phyloP scores from a whole-genome alignment of 1,140 invertebrate species.

The Phortica variegata region DNA sequence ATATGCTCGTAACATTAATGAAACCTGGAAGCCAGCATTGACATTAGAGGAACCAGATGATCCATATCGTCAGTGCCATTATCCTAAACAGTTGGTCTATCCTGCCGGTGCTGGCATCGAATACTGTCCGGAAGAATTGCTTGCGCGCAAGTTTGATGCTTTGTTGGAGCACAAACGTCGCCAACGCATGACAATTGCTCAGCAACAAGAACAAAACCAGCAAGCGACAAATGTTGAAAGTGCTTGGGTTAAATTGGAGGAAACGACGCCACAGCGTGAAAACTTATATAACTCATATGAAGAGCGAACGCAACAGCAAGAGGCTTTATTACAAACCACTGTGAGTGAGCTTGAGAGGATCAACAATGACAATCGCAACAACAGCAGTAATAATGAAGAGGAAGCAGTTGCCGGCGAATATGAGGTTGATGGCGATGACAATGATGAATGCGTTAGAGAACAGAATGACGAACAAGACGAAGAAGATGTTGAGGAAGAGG shows the following conservation, averaged over 20 bases:
- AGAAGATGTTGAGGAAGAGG: constrained; percentile 17
- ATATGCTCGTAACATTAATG: constrained; percentile 48
- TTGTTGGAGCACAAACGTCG: constrained; percentile 18
- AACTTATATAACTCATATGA: no score
- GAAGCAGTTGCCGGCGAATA: constrained; percentile 6
- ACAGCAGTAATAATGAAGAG: constrained; percentile 1
- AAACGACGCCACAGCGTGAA: no score
- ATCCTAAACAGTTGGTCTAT: constrained; percentile 50
- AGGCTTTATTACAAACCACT: constrained; percentile 1
- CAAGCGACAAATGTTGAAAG: constrained; percentile 1
- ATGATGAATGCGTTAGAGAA: constrained; percentile 1
- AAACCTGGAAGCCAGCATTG: constrained; percentile 52
- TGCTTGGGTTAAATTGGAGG: no score
- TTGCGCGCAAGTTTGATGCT: constrained; percentile 32
- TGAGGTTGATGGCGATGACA: constrained; percentile 16
- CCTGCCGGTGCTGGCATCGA: constrained; percentile 37
- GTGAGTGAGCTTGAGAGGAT: constrained; percentile 4
- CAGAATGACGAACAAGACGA: constrained; percentile 24
- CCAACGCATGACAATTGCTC: not conserved
- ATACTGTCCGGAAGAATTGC: constrained; percentile 51
- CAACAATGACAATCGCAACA: constrained; percentile 23
- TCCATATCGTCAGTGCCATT: constrained; percentile 44
- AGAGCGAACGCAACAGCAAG: constrained; percentile 1
- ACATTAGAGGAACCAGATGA: constrained; percentile 53
- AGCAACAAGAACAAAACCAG: constrained; percentile 15